A percentile compares a stretch with the other conserved stretches of the same genome.
phyloP scores from a whole-genome alignment of 1,140 invertebrate species.

The Copidosoma floridanum region DNA sequence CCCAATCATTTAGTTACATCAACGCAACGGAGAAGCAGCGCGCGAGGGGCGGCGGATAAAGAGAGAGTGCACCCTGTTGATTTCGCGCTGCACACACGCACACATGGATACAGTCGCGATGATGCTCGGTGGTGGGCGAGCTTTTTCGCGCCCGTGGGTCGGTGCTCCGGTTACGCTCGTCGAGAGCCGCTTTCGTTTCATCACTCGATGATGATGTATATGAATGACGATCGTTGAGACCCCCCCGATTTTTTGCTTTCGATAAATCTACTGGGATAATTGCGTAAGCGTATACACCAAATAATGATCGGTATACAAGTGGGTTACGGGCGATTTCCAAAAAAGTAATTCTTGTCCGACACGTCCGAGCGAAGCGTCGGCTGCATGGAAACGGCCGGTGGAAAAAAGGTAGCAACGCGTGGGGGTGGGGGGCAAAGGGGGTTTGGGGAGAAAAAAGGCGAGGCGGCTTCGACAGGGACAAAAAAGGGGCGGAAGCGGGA shows the following conservation, averaged over 20 bases:
- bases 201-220: too few relatives aligned
- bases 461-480: constrained; percentile 1
- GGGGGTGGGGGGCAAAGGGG: constrained; percentile 4
- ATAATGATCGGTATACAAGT: too few relatives aligned
- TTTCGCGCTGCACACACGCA: constrained; percentile 39
- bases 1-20: constrained; percentile 60
- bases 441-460: background rate
- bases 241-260: too few relatives aligned
- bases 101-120: too few relatives aligned
- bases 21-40: constrained; percentile 40
- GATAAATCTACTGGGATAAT: too few relatives aligned
- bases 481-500: background rate
- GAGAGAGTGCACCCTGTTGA: constrained; percentile 53
- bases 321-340: constrained; percentile 7
- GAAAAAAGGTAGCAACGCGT: constrained; percentile 1
- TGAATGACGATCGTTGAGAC: too few relatives aligned
- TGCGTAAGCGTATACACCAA: too few relatives aligned
- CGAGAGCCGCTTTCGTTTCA: too few relatives aligned
- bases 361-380: constrained; percentile 7
- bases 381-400: background rate
- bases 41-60: constrained; percentile 26
- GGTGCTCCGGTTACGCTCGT: too few relatives aligned
- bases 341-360: constrained; percentile 25
- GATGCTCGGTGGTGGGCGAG: too few relatives aligned
- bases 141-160: too few relatives aligned